Evolutionary conservation across 2,888 invertebrate genomes (phyloP), one percentile per base, ranked within the genome.

Genomic region (Rhagium mordax): DNA sequence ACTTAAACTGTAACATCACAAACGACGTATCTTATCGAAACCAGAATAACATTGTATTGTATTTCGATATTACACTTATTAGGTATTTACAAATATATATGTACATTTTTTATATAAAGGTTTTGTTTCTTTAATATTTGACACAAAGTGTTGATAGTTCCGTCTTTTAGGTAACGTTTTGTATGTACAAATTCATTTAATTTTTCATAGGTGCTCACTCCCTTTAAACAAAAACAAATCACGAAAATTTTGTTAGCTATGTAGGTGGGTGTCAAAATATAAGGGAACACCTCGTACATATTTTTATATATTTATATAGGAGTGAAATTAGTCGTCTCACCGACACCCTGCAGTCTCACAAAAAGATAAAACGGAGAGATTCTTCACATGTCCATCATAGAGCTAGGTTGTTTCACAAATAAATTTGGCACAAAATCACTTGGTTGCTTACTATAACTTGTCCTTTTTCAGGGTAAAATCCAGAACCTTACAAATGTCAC

Each of bases 381-480:
- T 29, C 29, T 15, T 59, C 18, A 41, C 20, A 20, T 16, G 16
- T 33, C 15, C 33, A 33, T 16, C 18, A 20, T 29, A 59, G 33
- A 10, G 24, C 55, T 55, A 55, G 7, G 5, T 27, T n/a, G 18
- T 10, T 59, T 59, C 33, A 59, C 33, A 59, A 59, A 33, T 33
- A 47, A 18, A 29, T 64, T 51, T 51, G 64, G 64, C 64, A 51
- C 61, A 51, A 15, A 27, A 61, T 41, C 21, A 18, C n/a, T 15
- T 18, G 6, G 59, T 33, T 20, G 60, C 60, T 41, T 62, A 83
- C 82, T 86, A 86, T 82, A 85, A 84, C 74, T 85, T 85, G 55
- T 86, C 87, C 75, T 87, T 87, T 78, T 88, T 88, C 75, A 86
- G 78, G 51, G 88, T 87, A 75, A 88, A 88, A 80, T 87, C 88